phyloP scores from a whole-genome alignment of 2,888 invertebrate genomes.

The Amiota minor region DNA sequence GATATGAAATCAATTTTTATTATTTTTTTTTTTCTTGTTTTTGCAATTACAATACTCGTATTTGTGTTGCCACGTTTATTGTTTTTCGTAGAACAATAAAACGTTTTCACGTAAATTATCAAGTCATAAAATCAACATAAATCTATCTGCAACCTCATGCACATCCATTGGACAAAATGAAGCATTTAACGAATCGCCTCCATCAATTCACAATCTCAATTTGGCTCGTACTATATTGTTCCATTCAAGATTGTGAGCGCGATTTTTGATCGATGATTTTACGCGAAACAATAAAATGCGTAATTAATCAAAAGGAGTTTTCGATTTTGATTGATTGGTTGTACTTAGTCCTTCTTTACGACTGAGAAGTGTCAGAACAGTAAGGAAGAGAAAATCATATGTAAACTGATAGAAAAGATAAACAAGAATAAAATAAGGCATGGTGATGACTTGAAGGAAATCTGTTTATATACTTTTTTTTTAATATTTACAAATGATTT shows the following conservation, averaged over 20 bases:
- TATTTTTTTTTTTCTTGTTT: no score
- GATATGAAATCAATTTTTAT: no score
- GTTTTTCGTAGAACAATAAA: constrained; percentile 52
- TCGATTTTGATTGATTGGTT: constrained; percentile 58
- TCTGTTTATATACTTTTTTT: neutral
- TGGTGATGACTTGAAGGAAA: neutral
- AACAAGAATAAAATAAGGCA: neutral
- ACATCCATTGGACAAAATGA: no score
- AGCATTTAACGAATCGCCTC: no score
- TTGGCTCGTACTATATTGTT: no score
- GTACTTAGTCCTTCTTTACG: constrained; percentile 47
- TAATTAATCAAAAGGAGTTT: constrained; percentile 61
- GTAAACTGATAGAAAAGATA: neutral
- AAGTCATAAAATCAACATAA: constrained; percentile 64
- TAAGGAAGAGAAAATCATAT: neutral
- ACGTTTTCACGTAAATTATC: constrained; percentile 61
- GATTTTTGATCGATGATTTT: constrained; percentile 57
- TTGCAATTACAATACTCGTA: neutral
- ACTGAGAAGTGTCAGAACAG: neutral
- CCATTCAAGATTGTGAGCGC: neutral
- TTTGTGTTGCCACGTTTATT: constrained; percentile 29
- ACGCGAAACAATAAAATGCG: constrained; percentile 61
- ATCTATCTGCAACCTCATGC: neutral
- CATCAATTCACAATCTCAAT: no score
- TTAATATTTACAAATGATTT: constrained; percentile 24